These are phyloP conservation scores for Lanius ludovicianus DNA, from an alignment of 2,113 vertebrate genomes.

Conservation along the genomic window DNA sequence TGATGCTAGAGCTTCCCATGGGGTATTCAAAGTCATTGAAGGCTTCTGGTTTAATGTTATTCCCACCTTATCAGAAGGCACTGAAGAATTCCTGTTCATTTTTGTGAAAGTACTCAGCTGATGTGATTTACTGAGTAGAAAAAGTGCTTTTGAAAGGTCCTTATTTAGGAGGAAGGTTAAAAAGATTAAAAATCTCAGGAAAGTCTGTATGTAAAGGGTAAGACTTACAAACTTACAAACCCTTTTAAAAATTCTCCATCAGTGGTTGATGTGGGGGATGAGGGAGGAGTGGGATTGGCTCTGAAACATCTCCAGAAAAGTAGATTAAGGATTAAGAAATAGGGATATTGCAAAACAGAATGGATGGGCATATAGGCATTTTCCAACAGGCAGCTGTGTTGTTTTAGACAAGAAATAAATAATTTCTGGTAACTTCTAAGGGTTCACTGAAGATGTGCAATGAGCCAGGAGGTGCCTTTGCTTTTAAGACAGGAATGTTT, in stretches of 20 bases:
- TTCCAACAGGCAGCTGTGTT: neutral
- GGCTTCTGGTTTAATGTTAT: neutral
- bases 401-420: neutral
- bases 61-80: neutral
- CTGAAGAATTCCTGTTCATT: neutral
- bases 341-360: neutral
- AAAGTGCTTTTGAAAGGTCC: neutral
- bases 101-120: neutral
- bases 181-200: neutral
- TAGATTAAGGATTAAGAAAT: neutral
- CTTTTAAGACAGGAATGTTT: neutral
- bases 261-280: neutral
- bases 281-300: neutral
- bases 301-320: neutral
- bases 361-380: neutral
- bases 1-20: neutral
- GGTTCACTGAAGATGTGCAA: neutral
- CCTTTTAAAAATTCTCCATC: neutral
- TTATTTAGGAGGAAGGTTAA: neutral
- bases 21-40: neutral
- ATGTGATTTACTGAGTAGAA: neutral
- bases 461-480: neutral
- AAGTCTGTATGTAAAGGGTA: neutral
- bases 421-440: neutral
- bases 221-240: neutral